Evolutionary conservation across 2,797 vertebrate genomes (phyloP), one percentile per base, ranked within the genome.

Genomic region (Rhynchotus rufescens): DNA sequence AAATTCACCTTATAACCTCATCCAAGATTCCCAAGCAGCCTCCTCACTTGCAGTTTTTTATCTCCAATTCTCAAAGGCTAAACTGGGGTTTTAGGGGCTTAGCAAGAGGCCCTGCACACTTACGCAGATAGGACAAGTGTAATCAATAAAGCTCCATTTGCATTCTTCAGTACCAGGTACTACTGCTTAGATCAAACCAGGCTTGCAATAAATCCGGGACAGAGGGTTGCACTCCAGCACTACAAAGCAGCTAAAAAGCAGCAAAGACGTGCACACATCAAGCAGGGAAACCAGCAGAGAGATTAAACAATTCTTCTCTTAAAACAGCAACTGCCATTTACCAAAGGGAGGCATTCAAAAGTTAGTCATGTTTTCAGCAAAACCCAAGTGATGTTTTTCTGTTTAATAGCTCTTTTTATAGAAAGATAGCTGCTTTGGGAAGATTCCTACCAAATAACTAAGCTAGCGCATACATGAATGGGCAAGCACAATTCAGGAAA

Each of bases 401-500:
- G 12, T 6, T 44, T 10, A 83, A n/a, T 19, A 38, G n/a, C 32
- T 30, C 1, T 2, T 47, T 83, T 49, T 30, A 2, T 2, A 21
- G 9, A 44, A 3, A 0, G 3, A 14, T 2, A 4, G n/a, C 14
- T 54, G 66, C 40, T 17, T 9, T 56, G 51, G 12, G 32, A 28
- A n/a, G 20, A 4, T 32, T 36, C 9, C 32, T 9, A 22, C 62
- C 59, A 5, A 76, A 38, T 25, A 28, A n/a, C 3, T 8, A 30
- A 51, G 22, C 4, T 1, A 16, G 40, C 62, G 59, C 34, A 28
- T 9, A n/a, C 0, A 1, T 11, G 74, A 28, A 49, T 0, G 2
- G 82, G 32, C 0, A 14, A 0, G n/a, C 20, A 13, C 20, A 6
- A 44, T 1, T 4, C 16, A 54, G 12, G 7, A 6, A 73, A 80